phyloP scores from a whole-genome alignment of 2,888 invertebrate genomes.

The Gymnosoma rotundatum region DNA sequence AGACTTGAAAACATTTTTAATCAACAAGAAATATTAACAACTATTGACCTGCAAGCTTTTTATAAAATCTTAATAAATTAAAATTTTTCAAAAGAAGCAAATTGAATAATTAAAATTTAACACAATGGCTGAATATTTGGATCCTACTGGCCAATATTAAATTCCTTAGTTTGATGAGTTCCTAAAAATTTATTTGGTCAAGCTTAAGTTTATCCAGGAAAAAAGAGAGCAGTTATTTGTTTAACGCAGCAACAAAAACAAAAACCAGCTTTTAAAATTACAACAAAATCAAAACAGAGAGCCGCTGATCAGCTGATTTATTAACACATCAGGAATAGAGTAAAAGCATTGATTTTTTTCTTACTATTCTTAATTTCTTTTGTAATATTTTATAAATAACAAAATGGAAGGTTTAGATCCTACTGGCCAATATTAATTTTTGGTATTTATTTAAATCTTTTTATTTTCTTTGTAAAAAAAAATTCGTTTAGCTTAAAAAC shows the following conservation, averaged over 20 bases:
- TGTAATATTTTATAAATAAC: slow-evolving; percentile 5
- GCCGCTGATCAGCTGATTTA: slow-evolving; percentile 59
- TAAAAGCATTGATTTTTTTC: slow-evolving; percentile 18
- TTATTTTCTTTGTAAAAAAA: neutral
- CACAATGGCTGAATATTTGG: slow-evolving; percentile 80
- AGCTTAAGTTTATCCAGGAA: slow-evolving; percentile 18
- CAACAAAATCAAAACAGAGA: slow-evolving; percentile 64
- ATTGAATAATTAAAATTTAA: slow-evolving; percentile 57
- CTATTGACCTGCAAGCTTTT: neutral
- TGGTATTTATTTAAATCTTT: neutral
- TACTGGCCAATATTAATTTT: slow-evolving; percentile 80
- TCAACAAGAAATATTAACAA: neutral
- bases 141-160: slow-evolving; percentile 82
- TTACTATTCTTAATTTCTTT: slow-evolving; percentile 4
- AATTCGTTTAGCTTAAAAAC: neutral
- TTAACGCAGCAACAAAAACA: slow-evolving; percentile 33
- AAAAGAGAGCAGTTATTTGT: slow-evolving; percentile 29
- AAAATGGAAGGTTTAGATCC: slow-evolving; percentile 81
- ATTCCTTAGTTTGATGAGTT: slow-evolving; percentile 23
- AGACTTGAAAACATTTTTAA: slow-evolving; percentile 34
- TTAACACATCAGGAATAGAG: slow-evolving; percentile 27
- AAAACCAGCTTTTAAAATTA: slow-evolving; percentile 10
- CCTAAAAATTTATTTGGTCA: slow-evolving; percentile 25
- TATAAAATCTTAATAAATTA: neutral
- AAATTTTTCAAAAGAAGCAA: neutral